Evolutionary conservation across 1,140 invertebrate species (phyloP).

Genomic region (Lasioglossum baleicum): DNA sequence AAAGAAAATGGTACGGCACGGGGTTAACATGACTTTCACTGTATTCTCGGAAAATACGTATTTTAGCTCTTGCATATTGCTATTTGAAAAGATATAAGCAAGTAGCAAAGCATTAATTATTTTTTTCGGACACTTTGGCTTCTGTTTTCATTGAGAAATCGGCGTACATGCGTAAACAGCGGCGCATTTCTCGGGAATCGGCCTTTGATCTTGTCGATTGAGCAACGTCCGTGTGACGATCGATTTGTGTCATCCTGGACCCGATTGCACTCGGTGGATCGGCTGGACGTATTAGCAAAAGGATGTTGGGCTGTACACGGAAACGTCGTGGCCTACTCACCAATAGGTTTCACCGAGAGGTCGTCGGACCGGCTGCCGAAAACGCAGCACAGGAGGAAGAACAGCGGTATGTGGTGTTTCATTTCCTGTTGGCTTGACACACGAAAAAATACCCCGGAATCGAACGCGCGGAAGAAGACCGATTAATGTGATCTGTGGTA

Average conservation of each 20-base stretch:
- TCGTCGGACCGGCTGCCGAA: neutral
- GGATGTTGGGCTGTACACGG: neutral
- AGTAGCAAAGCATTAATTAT: no score
- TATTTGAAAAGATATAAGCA: no score
- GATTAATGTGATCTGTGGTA: neutral
- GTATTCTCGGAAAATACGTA: no score
- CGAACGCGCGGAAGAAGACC: neutral
- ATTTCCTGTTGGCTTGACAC: slow-evolving; percentile 13
- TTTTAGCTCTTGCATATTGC: no score
- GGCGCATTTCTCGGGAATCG: neutral
- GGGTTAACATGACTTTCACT: no score
- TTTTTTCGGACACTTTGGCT: no score
- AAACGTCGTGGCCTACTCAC: slow-evolving; percentile 8
- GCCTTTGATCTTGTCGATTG: slow-evolving; percentile 23
- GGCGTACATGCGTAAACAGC: neutral
- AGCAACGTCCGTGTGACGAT: neutral
- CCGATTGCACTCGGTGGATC: neutral
- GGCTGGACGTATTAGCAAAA: neutral
- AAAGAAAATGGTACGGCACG: no score
- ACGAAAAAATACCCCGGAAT: neutral
- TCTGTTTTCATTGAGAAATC: neutral
- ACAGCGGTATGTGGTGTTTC: neutral
- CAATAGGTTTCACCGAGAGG: neutral
- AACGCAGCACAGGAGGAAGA: neutral
- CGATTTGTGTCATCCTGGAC: neutral